Evolutionary conservation across 2,113 vertebrate genomes (phyloP).

Genomic region (Sterna hirundo): DNA sequence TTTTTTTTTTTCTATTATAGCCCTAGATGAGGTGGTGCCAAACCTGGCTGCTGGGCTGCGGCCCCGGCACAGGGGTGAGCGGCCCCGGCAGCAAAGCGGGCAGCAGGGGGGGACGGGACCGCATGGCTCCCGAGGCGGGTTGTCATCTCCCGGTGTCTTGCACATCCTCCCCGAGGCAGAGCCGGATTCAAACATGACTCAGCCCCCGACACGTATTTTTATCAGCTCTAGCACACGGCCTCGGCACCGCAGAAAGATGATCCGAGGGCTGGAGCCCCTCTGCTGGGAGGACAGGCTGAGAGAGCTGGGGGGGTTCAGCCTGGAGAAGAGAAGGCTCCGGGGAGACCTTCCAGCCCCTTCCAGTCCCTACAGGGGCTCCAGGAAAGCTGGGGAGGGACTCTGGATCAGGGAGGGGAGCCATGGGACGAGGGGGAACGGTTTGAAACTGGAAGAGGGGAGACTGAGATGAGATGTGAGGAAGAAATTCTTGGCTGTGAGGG

Average conservation of each 20-base stretch:
- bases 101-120: neutral
- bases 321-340: too few species aligned
- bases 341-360: too few species aligned
- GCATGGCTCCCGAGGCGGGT: fast-evolving
- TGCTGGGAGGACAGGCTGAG: too few species aligned
- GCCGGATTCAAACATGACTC: neutral
- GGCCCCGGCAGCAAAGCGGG: neutral
- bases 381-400: too few species aligned
- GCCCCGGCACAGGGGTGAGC: neutral
- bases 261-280: too few species aligned
- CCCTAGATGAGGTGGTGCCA: neutral
- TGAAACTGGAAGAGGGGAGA: too few species aligned
- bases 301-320: too few species aligned
- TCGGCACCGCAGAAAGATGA: neutral
- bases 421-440: too few species aligned
- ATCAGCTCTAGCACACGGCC: neutral
- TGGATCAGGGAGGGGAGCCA: too few species aligned
- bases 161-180: neutral
- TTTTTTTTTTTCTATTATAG: neutral
- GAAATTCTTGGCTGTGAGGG: too few species aligned
- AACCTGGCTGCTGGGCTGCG: neutral
- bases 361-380: too few species aligned
- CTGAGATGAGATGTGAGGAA: too few species aligned
- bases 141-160: neutral
- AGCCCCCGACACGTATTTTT: neutral